phyloP scores from a whole-genome alignment of 1,140 invertebrate species.

The Triops cancriformis region DNA sequence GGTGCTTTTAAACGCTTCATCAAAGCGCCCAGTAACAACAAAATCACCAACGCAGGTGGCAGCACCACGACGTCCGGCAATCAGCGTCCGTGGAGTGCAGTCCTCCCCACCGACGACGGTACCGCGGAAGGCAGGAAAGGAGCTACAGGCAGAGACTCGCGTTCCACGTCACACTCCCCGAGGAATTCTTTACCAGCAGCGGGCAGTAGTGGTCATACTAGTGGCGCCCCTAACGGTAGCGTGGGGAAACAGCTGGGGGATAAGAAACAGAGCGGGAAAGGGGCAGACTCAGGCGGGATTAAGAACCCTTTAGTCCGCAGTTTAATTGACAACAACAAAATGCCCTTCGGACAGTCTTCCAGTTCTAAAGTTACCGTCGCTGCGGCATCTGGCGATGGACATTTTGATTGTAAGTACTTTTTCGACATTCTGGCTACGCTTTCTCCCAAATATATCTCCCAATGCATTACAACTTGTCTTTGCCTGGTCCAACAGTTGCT shows the following conservation, averaged over 20 bases:
- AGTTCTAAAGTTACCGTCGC: neutral
- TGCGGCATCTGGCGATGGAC: neutral
- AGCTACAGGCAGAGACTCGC: neutral
- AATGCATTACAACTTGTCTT: too few species aligned
- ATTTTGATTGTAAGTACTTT: constrained; percentile 1
- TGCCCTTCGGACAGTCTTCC: constrained; percentile 8
- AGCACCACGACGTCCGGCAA: neutral
- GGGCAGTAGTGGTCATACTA: neutral
- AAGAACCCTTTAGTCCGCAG: neutral
- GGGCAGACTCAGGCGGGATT: neutral
- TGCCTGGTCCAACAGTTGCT: too few species aligned
- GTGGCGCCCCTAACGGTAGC: neutral
- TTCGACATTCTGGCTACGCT: too few species aligned
- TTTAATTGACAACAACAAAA: neutral
- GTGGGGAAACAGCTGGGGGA: neutral
- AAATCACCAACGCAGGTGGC: neutral
- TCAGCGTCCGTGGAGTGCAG: neutral
- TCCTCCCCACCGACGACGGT: neutral
- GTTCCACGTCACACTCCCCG: neutral
- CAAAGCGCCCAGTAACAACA: neutral
- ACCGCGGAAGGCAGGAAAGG: neutral
- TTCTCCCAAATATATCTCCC: too few species aligned
- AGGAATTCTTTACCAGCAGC: neutral
- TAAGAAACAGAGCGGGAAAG: neutral
- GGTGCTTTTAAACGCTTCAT: neutral